Conservation (phyloP, 2,888 invertebrate species). For the Heliconius ethilla region DNA sequence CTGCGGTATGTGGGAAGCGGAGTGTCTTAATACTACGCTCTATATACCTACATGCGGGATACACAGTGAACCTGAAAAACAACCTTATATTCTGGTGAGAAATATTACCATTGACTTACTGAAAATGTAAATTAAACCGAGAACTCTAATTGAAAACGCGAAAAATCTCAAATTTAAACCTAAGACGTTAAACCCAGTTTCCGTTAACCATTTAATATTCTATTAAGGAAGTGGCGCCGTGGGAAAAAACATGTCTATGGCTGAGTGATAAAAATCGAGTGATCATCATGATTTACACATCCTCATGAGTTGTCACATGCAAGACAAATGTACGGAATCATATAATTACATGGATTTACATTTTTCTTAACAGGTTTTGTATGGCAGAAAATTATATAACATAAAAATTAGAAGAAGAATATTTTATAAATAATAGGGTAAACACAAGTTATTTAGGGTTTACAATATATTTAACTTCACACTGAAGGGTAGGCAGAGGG, state of each 20-base stretch:
- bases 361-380: slow-evolving; percentile 26
- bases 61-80: too few species aligned
- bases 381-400: not conserved
- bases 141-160: not conserved
- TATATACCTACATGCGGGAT: too few species aligned
- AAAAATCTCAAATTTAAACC: not conserved
- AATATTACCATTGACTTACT: not conserved
- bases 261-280: slow-evolving; percentile 52
- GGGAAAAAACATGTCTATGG: slow-evolving; percentile 52
- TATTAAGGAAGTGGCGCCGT: slow-evolving; percentile 51
- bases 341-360: slow-evolving; percentile 36
- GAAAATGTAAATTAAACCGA: not conserved
- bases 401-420: not conserved
- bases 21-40: too few species aligned
- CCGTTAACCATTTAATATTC: slow-evolving; percentile 55
- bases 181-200: slow-evolving; percentile 32
- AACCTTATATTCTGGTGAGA: too few species aligned
- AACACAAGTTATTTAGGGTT: too few species aligned
- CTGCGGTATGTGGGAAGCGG: accelerated
- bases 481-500: too few species aligned
- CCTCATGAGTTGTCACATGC: slow-evolving; percentile 45
- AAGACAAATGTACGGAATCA: slow-evolving; percentile 42
- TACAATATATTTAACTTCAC: too few species aligned
- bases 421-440: too few species aligned
- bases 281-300: slow-evolving; percentile 51